Percentiles rank a stretch among this genome's conserved stretches.
phyloP scores from a whole-genome alignment of 1,140 invertebrate genomes.

The Drosophila virilis region DNA sequence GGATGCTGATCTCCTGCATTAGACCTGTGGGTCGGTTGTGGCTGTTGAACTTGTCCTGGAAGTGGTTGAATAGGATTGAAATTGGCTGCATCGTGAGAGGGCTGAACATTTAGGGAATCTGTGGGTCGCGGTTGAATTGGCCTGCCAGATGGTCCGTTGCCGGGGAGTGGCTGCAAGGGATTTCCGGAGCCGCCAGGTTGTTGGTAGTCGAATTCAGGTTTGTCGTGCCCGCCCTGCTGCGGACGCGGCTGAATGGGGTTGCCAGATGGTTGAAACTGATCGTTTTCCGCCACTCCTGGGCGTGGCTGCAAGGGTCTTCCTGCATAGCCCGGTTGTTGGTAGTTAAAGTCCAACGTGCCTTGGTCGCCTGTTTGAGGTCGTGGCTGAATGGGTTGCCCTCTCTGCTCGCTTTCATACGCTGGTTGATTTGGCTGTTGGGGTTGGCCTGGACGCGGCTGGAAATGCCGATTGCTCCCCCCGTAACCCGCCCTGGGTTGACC shows the following conservation, averaged over 20 bases:
- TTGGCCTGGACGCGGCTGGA: constrained; percentile 1
- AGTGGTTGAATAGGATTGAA: not conserved
- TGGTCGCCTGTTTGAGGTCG: constrained; percentile 27
- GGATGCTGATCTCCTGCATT: not conserved
- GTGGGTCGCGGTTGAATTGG: not conserved
- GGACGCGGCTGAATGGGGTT: constrained; percentile 46
- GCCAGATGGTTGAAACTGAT: constrained; percentile 9
- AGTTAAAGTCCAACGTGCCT: constrained; percentile 7
- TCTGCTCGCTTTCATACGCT: not conserved
- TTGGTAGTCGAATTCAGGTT: constrained; percentile 18
- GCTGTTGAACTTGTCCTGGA: not conserved
- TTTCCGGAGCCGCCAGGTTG: constrained; percentile 4
- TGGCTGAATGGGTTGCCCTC: constrained; percentile 26
- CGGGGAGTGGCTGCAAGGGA: constrained; percentile 42
- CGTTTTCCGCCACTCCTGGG: constrained; percentile 1
- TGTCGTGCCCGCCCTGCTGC: constrained; percentile 6
- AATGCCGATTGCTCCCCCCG: not conserved
- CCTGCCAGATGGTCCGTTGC: not conserved
- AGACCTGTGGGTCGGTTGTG: not conserved
- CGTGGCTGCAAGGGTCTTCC: constrained; percentile 40
- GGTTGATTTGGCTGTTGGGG: not conserved
- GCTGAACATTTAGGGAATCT: not conserved
- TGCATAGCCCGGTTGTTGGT: constrained; percentile 27
- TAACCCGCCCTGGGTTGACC: not conserved
- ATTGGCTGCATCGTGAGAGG: not conserved